Conservation (phyloP, 2,888 invertebrate genomes). For the Stegophylla sp. region DNA sequence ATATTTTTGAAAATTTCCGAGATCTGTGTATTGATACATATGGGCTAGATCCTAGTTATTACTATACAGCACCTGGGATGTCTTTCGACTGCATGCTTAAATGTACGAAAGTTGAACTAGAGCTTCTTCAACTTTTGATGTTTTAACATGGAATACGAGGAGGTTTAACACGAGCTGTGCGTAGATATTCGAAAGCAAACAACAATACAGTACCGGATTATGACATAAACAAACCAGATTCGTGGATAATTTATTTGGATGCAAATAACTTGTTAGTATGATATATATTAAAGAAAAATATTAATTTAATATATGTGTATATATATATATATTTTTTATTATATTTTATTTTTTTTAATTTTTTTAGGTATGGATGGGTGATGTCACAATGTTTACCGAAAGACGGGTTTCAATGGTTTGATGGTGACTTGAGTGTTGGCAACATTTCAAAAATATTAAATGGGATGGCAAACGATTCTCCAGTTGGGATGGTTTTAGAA, state of each 20-base stretch:
- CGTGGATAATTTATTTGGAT: not conserved
- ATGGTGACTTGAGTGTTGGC: too few relatives aligned
- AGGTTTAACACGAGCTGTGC: not conserved
- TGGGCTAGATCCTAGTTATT: not conserved
- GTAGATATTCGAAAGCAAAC: not conserved
- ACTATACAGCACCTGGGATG: not conserved
- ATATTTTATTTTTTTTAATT: not conserved
- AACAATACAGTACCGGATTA: not conserved
- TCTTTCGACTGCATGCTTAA: not conserved
- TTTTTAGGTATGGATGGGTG: not conserved
- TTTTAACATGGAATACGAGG: not conserved
- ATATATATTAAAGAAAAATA: too few relatives aligned
- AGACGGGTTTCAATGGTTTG: not conserved
- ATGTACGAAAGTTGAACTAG: not conserved
- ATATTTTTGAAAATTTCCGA: not conserved
- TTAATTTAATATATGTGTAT: too few relatives aligned
- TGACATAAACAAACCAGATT: not conserved
- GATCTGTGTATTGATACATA: not conserved
- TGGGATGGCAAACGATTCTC: not conserved
- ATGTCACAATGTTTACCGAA: not conserved
- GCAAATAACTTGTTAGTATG: not conserved
- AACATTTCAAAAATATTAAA: not conserved
- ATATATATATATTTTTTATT: too few relatives aligned
- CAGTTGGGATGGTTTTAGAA: conserved; percentile 64
- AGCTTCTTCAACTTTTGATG: not conserved